These are phyloP conservation scores for Lydus trimaculatus DNA, from an alignment of 2,888 invertebrate genomes.

Conservation along the genomic window DNA sequence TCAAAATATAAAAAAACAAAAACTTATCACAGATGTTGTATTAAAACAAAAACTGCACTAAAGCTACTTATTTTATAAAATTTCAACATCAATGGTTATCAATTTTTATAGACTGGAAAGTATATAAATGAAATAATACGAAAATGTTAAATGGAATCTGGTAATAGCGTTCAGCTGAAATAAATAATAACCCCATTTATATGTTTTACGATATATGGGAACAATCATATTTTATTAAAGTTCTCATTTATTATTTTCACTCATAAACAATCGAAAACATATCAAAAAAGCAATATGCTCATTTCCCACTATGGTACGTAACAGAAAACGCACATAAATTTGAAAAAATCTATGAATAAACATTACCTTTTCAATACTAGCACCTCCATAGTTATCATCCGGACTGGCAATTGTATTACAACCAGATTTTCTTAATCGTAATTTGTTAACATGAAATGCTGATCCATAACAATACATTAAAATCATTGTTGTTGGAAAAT, in stretches of 20 bases:
- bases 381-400: conserved; percentile 58
- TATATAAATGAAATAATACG: not conserved
- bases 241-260: not conserved
- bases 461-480: conserved; percentile 92
- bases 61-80: not conserved
- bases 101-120: not conserved
- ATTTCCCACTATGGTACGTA: not conserved
- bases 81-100: not conserved
- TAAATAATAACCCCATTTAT: not conserved
- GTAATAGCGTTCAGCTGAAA: not conserved
- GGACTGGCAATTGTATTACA: conserved; percentile 59
- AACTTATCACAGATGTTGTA: not conserved
- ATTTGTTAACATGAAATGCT: conserved; percentile 87
- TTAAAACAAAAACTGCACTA: not conserved
- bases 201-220: not conserved
- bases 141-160: not conserved
- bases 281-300: not conserved
- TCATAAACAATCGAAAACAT: not conserved
- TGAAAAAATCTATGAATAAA: no score
- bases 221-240: not conserved
- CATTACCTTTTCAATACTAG: conserved; percentile 64
- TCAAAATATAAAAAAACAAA: not conserved
- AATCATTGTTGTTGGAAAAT: conserved; percentile 91
- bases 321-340: no score
- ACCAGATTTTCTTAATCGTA: conserved; percentile 67